Percentiles rank a stretch among this genome's conserved stretches.
phyloP scores from a whole-genome alignment of 2,888 invertebrate genomes.

The Ephialtes manifestator region DNA sequence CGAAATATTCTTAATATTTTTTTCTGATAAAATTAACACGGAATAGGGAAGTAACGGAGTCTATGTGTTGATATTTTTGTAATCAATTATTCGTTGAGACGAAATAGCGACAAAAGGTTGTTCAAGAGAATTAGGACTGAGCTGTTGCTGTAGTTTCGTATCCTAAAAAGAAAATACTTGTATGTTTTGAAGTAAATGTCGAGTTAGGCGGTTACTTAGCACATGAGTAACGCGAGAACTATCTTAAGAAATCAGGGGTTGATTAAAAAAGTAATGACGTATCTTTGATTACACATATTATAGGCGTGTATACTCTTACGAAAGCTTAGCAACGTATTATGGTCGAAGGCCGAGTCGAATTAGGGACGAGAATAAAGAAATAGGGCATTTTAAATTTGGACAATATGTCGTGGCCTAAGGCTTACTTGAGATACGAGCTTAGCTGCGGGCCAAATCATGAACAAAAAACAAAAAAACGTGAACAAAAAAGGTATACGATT shows the following conservation, averaged over 20 bases:
- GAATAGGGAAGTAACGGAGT: background rate
- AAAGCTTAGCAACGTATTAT: background rate
- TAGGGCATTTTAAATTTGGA: conserved; percentile 57
- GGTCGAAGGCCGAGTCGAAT: conserved; percentile 13
- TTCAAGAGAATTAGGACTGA: background rate
- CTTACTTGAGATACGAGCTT: conserved; percentile 2
- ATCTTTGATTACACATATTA: conserved; percentile 1
- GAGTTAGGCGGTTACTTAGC: background rate
- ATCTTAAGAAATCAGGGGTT: background rate
- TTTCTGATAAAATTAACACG: background rate
- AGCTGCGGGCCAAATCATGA: conserved; percentile 10
- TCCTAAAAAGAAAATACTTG: background rate
- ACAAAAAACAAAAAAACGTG: conserved; percentile 4
- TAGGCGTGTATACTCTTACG: conserved; percentile 13
- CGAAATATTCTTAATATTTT: background rate
- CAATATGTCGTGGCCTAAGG: conserved; percentile 40
- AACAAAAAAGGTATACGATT: conserved; percentile 40
- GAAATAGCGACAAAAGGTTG: background rate
- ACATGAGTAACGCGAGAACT: conserved; percentile 12
- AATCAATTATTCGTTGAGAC: background rate
- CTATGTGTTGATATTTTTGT: background rate
- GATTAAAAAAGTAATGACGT: background rate
- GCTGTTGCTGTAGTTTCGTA: background rate
- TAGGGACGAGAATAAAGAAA: background rate
- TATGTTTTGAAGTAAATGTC: background rate